Percentiles rank a stretch among this genome's conserved stretches.
These are phyloP conservation scores for Scatophagus argus DNA, from an alignment of 2,113 vertebrate genomes.

Conservation along the genomic window DNA sequence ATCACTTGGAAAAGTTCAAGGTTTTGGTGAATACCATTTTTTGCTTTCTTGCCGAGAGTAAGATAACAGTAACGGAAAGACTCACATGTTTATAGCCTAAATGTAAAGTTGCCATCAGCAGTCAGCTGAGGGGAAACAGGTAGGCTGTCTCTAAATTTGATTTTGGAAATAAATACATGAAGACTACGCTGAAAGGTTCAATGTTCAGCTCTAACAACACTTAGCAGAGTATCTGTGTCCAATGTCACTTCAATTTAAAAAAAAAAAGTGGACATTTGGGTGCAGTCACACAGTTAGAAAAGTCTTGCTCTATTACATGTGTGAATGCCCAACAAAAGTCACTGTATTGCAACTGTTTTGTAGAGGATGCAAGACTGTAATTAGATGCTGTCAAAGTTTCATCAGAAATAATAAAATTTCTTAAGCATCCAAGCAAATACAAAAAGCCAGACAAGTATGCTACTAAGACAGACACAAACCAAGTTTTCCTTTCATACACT, in stretches of 20 bases:
- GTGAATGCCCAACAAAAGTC: no score
- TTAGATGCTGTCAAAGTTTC: slow-evolving; percentile 4
- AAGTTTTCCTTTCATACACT: background rate
- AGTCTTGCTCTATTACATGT: background rate
- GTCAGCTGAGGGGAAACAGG: background rate
- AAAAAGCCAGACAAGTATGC: background rate
- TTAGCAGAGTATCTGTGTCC: no score
- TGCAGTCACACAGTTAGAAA: no score
- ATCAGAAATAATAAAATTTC: background rate
- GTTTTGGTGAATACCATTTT: background rate
- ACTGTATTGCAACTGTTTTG: no score
- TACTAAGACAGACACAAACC: background rate
- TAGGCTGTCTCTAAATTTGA: no score
- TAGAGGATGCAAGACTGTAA: background rate
- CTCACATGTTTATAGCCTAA: background rate
- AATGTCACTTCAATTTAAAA: no score
- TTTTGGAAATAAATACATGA: no score
- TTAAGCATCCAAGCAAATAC: background rate
- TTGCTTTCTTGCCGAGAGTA: background rate
- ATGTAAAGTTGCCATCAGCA: background rate
- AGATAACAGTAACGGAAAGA: background rate
- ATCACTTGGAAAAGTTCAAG: background rate
- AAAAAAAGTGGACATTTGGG: no score
- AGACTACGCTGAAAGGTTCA: no score
- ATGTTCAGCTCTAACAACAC: no score